phyloP scores from a whole-genome alignment of 2,888 invertebrate genomes.

The Pharmacophagus antenor region DNA sequence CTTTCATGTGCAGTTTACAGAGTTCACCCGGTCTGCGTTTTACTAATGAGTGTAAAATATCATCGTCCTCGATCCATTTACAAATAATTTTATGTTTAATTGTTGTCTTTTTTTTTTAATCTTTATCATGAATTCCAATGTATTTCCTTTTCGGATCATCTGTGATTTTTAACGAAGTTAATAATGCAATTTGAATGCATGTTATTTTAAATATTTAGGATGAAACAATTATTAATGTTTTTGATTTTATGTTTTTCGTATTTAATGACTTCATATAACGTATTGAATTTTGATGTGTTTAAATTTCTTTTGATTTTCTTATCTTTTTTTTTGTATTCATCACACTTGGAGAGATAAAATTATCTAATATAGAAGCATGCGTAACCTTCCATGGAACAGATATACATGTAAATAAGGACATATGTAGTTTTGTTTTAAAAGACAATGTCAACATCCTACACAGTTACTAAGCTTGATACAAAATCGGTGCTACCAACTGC shows the following conservation, averaged over 20 bases:
- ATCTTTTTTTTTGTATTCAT: no score
- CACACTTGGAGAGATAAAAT: no score
- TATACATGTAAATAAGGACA: no score
- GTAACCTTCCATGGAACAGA: no score
- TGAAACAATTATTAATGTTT: background rate
- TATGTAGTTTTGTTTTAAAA: background rate
- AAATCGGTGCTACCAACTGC: conserved; percentile 7
- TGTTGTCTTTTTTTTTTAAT: background rate
- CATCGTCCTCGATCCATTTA: background rate
- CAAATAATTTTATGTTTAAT: background rate
- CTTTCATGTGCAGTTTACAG: conserved; percentile 19
- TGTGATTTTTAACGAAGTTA: background rate
- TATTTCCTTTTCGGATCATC: background rate
- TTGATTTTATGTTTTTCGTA: no score
- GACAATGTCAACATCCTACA: background rate
- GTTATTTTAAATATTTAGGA: background rate
- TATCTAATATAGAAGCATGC: no score
- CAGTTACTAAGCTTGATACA: background rate
- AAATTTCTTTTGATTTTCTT: no score
- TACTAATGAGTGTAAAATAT: conserved; percentile 26
- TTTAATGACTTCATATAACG: background rate
- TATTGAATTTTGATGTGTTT: background rate
- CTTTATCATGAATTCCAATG: background rate
- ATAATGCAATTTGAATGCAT: background rate
- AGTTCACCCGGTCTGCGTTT: conserved; percentile 13